Evolutionary conservation across 2,113 vertebrate genomes (phyloP).

Genomic region (Notothenia rossii): DNA sequence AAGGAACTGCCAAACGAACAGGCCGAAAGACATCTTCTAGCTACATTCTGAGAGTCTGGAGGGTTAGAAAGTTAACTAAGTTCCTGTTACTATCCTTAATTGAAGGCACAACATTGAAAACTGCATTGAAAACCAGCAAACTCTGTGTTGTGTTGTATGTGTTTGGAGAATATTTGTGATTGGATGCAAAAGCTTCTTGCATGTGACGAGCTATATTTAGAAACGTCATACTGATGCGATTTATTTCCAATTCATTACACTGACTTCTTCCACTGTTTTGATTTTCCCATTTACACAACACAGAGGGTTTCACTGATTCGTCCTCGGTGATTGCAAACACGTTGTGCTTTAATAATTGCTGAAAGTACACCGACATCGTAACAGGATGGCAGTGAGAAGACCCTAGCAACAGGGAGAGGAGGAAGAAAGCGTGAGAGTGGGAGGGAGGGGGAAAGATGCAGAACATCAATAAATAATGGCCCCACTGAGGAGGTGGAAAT

Average conservation of each 20-base stretch:
- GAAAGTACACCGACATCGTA: constrained; percentile 66
- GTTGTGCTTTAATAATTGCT: constrained; percentile 70
- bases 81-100: neutral
- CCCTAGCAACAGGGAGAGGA: constrained; percentile 86
- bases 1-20: constrained; percentile 15
- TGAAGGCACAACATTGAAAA: constrained; percentile 1
- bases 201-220: constrained; percentile 60
- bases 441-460: constrained; percentile 80
- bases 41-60: neutral
- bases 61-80: neutral
- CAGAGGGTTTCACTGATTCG: constrained; percentile 35
- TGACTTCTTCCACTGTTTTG: neutral
- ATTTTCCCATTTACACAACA: neutral
- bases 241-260: constrained; percentile 28
- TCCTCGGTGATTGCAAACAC: constrained; percentile 59
- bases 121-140: constrained; percentile 9
- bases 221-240: constrained; percentile 14
- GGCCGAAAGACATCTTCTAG: neutral
- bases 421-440: constrained; percentile 75
- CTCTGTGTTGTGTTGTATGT: neutral
- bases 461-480: constrained; percentile 90
- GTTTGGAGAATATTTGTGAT: constrained; percentile 46
- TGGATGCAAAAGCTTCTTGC: constrained; percentile 30
- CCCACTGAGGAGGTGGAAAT: constrained; percentile 86
- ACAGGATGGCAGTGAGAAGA: constrained; percentile 69